A percentile compares a stretch with the other conserved stretches of the same genome.
phyloP scores from a whole-genome alignment of 2,797 vertebrate genomes.

The Halcyon smyrnensis region DNA sequence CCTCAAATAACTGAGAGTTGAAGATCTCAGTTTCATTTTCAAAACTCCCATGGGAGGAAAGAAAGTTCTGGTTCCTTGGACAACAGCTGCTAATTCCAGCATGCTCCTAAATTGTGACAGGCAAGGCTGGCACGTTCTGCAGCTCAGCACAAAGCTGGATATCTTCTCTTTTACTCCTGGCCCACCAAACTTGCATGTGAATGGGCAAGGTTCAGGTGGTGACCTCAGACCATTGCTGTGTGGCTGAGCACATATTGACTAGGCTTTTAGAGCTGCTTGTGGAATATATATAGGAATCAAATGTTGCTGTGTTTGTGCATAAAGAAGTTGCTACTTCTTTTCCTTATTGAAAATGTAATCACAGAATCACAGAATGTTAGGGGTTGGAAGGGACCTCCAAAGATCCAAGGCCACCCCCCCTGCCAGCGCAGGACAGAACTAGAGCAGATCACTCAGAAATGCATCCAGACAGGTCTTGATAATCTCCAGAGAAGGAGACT shows the following conservation, averaged over 20 bases:
- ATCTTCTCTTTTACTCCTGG: not conserved
- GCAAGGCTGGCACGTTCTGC: fast-evolving
- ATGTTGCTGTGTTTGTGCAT: not conserved
- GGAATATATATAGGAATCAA: not conserved
- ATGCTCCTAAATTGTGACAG: not conserved
- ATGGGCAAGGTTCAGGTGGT: not conserved
- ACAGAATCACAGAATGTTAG: not conserved
- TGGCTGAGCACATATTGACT: not conserved
- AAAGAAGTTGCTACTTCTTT: not conserved
- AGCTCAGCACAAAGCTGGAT: not conserved
- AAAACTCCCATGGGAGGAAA: not conserved
- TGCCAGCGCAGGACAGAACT: no score
- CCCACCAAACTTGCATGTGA: not conserved
- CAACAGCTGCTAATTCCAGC: not conserved
- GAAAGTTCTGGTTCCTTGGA: not conserved
- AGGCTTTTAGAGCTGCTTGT: not conserved
- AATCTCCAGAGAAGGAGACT: no score
- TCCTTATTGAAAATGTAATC: not conserved
- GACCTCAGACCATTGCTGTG: not conserved
- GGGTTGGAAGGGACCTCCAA: no score
- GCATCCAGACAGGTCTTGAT: no score
- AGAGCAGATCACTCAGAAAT: no score
- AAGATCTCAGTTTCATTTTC: not conserved
- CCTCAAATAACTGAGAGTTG: not conserved
- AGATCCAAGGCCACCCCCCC: no score